Conservation (phyloP, 2,888 invertebrate species). For the Parasteatoda lunata region DNA sequence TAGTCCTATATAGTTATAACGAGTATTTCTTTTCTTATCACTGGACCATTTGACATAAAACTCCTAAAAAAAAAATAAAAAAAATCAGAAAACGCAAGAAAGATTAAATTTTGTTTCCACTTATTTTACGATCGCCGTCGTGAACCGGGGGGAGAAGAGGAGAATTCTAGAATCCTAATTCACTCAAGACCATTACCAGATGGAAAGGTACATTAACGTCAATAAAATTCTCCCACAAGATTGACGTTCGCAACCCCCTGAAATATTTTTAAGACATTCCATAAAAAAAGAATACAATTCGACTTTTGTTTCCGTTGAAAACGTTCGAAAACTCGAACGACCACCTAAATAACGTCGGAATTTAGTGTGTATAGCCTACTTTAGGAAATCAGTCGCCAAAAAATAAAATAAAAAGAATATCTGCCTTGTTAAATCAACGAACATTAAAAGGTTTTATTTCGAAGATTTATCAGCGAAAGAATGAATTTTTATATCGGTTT, state of each 20-base stretch:
- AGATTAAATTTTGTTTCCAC: neutral
- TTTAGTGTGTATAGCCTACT: neutral
- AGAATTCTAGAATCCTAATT: neutral
- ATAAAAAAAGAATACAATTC: neutral
- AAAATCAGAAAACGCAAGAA: neutral
- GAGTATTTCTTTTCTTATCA: too few relatives aligned
- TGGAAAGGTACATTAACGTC: constrained; percentile 2
- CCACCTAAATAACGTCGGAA: neutral
- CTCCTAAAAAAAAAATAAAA: neutral
- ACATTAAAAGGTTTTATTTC: constrained; percentile 21
- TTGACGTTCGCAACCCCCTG: neutral
- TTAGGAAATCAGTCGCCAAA: neutral
- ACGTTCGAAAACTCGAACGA: neutral
- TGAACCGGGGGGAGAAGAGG: neutral
- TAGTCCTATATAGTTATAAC: too few relatives aligned
- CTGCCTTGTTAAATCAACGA: neutral
- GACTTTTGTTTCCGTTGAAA: neutral
- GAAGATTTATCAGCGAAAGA: constrained; percentile 26
- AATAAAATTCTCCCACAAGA: neutral
- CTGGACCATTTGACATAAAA: neutral
- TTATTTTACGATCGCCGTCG: neutral
- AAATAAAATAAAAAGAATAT: neutral
- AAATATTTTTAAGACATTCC: constrained; percentile 1
- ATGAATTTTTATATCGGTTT: constrained; percentile 25
- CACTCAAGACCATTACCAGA: constrained; percentile 1